phyloP scores from a whole-genome alignment of 2,888 invertebrate genomes.

The Cryptus viduatorius region DNA sequence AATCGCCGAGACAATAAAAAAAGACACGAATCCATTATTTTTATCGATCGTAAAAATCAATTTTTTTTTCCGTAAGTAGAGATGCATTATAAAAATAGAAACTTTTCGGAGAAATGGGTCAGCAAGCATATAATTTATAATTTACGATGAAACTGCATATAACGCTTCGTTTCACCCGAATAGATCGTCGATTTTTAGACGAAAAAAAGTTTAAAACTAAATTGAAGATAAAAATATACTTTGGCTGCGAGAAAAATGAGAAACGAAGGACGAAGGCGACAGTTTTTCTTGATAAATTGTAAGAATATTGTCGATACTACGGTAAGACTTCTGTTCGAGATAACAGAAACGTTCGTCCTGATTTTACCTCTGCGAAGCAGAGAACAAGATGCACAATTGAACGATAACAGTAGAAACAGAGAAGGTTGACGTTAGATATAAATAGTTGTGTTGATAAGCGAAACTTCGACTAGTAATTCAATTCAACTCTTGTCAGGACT shows the following conservation, averaged over 20 bases:
- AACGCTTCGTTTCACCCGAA: neutral
- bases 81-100: neutral
- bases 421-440: neutral
- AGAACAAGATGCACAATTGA: neutral
- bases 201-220: neutral
- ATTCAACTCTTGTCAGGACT: constrained; percentile 48
- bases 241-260: neutral
- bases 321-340: neutral
- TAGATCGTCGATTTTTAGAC: neutral
- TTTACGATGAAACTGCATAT: neutral
- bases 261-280: neutral
- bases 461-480: constrained; percentile 57
- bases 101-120: neutral
- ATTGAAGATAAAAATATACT: neutral
- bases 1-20: neutral
- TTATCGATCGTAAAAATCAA: neutral
- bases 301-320: neutral
- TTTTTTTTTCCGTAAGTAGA: neutral
- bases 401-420: neutral
- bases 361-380: neutral
- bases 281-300: neutral
- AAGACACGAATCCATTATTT: neutral
- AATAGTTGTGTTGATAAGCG: neutral
- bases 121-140: neutral
- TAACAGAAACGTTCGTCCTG: neutral